Percentiles rank a stretch among this genome's conserved stretches.
These are phyloP conservation scores for Diaprepes abbreviatus DNA, from an alignment of 2,888 invertebrate genomes.

Conservation along the genomic window DNA sequence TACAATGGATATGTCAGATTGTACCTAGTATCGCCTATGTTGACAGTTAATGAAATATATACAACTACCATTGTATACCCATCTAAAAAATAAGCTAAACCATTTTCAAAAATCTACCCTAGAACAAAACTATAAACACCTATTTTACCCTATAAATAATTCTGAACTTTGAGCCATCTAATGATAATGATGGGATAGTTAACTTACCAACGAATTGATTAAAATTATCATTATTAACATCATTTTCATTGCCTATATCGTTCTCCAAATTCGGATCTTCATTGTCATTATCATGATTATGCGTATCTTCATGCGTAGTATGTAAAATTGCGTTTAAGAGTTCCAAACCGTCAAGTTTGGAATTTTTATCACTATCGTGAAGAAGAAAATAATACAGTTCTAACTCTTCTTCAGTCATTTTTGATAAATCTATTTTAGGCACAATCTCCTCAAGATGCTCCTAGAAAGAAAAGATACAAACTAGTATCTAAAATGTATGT, in stretches of 20 bases:
- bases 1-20: too few relatives aligned
- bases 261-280: conserved; percentile 53
- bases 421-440: conserved; percentile 72
- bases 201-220: conserved; percentile 68
- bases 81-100: too few relatives aligned
- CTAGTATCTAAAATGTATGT: too few relatives aligned
- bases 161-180: too few relatives aligned
- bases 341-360: conserved; percentile 90
- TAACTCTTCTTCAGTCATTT: conserved; percentile 87
- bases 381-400: conserved; percentile 89
- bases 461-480: conserved; percentile 57
- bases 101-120: too few relatives aligned
- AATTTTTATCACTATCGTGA: conserved; percentile 93
- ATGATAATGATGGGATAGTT: too few relatives aligned
- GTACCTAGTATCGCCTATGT: too few relatives aligned
- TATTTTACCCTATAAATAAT: too few relatives aligned
- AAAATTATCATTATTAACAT: conserved; percentile 64
- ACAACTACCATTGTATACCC: too few relatives aligned
- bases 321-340: conserved; percentile 87
- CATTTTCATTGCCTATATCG: conserved; percentile 58
- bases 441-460: conserved; percentile 65
- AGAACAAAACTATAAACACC: too few relatives aligned
- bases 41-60: too few relatives aligned
- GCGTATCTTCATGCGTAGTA: conserved; percentile 74
- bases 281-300: conserved; percentile 62